A percentile compares a stretch with the other conserved stretches of the same genome.
These are phyloP conservation scores for Anastrepha obliqua DNA, from an alignment of 1,140 invertebrate species.

Conservation along the genomic window DNA sequence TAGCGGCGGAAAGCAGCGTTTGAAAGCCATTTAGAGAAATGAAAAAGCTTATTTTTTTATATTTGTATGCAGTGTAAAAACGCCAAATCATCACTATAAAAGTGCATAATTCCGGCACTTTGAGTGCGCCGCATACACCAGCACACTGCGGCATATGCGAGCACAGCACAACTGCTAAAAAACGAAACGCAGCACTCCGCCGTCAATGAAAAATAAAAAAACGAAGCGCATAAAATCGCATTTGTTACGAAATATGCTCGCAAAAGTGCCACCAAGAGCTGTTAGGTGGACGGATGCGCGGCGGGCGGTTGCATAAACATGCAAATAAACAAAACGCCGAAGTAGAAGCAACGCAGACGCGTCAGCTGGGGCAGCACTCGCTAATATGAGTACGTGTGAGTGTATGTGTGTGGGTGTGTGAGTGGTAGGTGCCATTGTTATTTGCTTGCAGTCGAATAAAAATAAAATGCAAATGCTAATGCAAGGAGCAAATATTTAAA, in stretches of 20 bases:
- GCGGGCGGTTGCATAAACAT: neutral
- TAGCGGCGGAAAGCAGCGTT: conserved; percentile 17
- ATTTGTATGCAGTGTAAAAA: conserved; percentile 13
- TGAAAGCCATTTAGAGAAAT: conserved; percentile 43
- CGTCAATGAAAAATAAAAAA: conserved; percentile 60
- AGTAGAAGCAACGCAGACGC: neutral
- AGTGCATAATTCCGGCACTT: conserved; percentile 39
- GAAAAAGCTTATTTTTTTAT: conserved; percentile 17
- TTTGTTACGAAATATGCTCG: neutral
- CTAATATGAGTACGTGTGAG: neutral
- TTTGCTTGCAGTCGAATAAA: conserved; percentile 44
- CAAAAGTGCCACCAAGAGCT: neutral
- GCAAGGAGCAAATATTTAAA: neutral
- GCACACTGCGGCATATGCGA: neutral
- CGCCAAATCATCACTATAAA: conserved; percentile 43
- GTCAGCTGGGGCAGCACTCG: neutral
- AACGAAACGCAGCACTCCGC: neutral
- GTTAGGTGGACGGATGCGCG: neutral
- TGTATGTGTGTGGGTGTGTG: neutral
- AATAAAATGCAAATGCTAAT: conserved; percentile 56
- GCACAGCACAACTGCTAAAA: neutral
- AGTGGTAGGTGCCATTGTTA: neutral
- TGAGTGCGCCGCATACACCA: neutral
- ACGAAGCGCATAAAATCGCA: too few species aligned
- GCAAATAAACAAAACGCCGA: conserved; percentile 3